Percentiles rank a stretch among this genome's conserved stretches.
These are phyloP conservation scores for Acanthornis magna DNA, from an alignment of 2,797 vertebrate genomes.

Conservation along the genomic window DNA sequence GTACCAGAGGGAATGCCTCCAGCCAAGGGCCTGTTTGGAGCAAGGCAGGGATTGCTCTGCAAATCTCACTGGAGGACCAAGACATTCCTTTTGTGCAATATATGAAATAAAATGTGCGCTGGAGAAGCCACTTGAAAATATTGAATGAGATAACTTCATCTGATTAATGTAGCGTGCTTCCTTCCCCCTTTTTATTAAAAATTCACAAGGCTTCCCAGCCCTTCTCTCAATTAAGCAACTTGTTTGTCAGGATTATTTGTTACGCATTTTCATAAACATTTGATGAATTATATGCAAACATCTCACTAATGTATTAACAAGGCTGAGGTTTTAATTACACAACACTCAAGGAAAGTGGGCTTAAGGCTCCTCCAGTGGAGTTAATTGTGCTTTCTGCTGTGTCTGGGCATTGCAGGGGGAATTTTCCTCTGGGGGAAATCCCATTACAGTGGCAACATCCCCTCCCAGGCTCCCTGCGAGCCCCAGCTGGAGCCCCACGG, in stretches of 20 bases:
- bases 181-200: constrained; percentile 66
- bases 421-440: constrained; percentile 3
- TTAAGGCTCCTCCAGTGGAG: background rate
- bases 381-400: constrained; percentile 1
- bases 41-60: background rate
- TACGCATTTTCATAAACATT: constrained; percentile 69
- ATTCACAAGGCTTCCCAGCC: constrained; percentile 69
- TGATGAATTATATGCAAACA: constrained; percentile 68
- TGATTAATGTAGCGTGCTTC: constrained; percentile 37
- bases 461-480: background rate
- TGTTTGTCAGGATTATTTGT: constrained; percentile 66
- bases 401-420: background rate
- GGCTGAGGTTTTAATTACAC: constrained; percentile 53
- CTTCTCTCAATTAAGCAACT: constrained; percentile 61
- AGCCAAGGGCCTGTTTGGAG: background rate
- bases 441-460: background rate
- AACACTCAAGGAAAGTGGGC: background rate
- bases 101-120: background rate
- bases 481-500: background rate
- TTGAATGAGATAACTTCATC: constrained; percentile 25
- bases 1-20: background rate
- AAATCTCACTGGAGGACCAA: background rate
- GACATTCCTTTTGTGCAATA: background rate
- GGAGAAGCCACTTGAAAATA: constrained; percentile 10
- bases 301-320: constrained; percentile 63